Evolutionary conservation across 2,797 vertebrate genomes (phyloP).

Genomic region (Coregonus sp.): DNA sequence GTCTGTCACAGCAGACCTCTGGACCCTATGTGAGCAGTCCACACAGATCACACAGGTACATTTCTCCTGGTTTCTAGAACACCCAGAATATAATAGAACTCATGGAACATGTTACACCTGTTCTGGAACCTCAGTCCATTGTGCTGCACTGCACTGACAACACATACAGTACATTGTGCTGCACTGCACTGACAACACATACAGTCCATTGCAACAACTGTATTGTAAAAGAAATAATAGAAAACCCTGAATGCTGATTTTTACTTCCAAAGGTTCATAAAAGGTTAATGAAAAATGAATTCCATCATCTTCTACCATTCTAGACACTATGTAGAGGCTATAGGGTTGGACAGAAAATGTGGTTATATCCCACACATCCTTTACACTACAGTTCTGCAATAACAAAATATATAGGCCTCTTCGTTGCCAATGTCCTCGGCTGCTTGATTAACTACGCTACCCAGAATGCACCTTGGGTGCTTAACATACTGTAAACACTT

Average conservation of each 20-base stretch:
- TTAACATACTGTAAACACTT: constrained; percentile 39
- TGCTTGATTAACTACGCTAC: constrained; percentile 55
- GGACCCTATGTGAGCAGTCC: constrained; percentile 95
- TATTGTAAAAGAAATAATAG: too few species aligned
- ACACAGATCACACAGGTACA: constrained; percentile 89
- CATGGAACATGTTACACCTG: constrained; percentile 67
- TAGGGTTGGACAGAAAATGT: constrained; percentile 67
- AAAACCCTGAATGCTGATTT: too few species aligned
- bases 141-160: constrained; percentile 10
- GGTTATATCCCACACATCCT: constrained; percentile 55
- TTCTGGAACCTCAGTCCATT: constrained; percentile 30
- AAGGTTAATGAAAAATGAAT: constrained; percentile 77
- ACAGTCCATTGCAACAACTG: constrained; percentile 8
- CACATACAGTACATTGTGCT: constrained; percentile 18
- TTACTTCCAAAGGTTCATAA: not conserved
- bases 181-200: not conserved
- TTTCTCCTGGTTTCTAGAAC: constrained; percentile 98
- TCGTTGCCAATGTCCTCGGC: constrained; percentile 54
- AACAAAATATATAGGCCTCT: constrained; percentile 44
- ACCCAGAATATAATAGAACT: constrained; percentile 94
- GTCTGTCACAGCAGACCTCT: constrained; percentile 83
- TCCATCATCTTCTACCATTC: constrained; percentile 95
- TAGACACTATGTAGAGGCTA: constrained; percentile 85
- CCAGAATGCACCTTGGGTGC: constrained; percentile 46
- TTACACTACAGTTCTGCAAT: constrained; percentile 39